Percentiles rank a stretch among this genome's conserved stretches.
Evolutionary conservation across 2,797 vertebrate species (phyloP).

Genomic region (Dromococcyx pavoninus): DNA sequence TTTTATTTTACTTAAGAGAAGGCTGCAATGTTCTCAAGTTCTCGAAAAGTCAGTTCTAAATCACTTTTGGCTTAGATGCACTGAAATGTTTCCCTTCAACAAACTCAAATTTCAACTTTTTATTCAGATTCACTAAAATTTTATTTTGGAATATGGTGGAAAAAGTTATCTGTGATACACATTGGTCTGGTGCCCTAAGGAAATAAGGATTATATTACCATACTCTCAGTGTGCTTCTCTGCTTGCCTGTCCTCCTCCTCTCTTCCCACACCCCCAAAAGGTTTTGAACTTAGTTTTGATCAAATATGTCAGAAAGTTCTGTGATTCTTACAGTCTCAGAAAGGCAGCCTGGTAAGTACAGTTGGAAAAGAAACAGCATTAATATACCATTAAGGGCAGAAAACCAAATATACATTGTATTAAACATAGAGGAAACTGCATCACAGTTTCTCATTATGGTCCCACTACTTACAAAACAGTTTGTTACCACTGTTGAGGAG

Average conservation of each 20-base stretch:
- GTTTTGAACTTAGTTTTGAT: not conserved
- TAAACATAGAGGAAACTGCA: not conserved
- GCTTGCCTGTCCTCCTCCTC: not conserved
- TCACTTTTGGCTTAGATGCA: not conserved
- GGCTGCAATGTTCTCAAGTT: not conserved
- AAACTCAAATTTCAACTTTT: not conserved
- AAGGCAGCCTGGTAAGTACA: not conserved
- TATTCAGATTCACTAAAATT: not conserved
- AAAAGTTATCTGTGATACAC: not conserved
- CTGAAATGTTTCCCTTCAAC: not conserved
- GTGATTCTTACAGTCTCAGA: not conserved
- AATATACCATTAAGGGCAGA: not conserved
- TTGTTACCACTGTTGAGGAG: not conserved
- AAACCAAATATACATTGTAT: not conserved
- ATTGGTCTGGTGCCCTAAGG: not conserved
- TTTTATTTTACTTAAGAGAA: not conserved
- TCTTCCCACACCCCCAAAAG: not conserved
- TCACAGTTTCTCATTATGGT: not conserved
- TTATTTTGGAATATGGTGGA: not conserved
- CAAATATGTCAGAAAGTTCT: constrained; percentile 10
- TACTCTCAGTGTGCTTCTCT: not conserved
- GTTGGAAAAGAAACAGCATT: not conserved
- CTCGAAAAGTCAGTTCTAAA: not conserved
- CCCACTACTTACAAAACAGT: not conserved
- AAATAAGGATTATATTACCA: not conserved